Percentiles rank a stretch among this genome's conserved stretches.
Evolutionary conservation across 2,797 vertebrate species (phyloP).

Genomic region (Lacerta bilineata): DNA sequence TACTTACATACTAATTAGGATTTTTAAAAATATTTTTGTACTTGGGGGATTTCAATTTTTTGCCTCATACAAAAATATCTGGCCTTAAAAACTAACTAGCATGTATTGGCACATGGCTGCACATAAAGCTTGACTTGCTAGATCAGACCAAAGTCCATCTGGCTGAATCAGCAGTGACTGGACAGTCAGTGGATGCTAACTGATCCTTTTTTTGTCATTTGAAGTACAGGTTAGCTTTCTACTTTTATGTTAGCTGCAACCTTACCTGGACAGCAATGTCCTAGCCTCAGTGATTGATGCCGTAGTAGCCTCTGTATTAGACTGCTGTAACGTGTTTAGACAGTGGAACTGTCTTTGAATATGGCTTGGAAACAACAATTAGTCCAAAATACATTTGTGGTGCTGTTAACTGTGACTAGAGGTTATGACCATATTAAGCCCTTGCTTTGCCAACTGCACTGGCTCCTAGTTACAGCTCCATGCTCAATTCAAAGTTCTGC

Average conservation of each 20-base stretch:
- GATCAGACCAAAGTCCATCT: conserved; percentile 8
- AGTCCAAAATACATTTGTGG: not conserved
- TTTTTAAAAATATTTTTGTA: not conserved
- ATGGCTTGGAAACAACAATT: not conserved
- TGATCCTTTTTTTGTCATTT: too few species aligned
- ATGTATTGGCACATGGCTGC: not conserved
- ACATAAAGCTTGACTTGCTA: not conserved
- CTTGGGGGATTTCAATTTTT: not conserved
- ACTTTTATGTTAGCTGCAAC: not conserved
- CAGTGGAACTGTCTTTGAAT: not conserved
- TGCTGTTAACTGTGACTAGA: too few species aligned
- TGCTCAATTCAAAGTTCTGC: not conserved
- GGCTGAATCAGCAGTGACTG: too few species aligned
- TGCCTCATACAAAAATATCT: not conserved
- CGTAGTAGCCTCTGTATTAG: not conserved
- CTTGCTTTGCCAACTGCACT: not conserved
- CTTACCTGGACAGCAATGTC: not conserved
- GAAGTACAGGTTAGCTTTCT: not conserved
- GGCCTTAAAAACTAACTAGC: not conserved
- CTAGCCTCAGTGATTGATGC: not conserved
- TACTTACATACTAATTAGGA: not conserved
- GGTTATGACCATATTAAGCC: too few species aligned
- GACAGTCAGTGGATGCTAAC: not conserved
- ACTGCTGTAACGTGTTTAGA: not conserved
- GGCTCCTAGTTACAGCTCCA: not conserved